Evolutionary conservation across 37 sponge, comb jelly and placozoan species (phyloP).

Genomic region (Beroe forskalii): DNA sequence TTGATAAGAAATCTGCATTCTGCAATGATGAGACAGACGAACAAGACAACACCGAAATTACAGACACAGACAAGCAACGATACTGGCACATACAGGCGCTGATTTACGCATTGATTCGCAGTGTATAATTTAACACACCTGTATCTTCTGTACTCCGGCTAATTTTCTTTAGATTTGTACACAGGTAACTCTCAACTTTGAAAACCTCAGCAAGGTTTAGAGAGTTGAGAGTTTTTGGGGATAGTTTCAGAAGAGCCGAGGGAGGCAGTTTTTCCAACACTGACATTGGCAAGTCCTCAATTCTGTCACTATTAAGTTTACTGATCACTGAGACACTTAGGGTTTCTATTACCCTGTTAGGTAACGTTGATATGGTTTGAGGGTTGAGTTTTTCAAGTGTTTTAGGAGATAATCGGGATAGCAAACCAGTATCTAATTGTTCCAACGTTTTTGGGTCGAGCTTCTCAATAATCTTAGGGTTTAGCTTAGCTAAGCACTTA

Average conservation of each 20-base stretch:
- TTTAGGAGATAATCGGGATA: not conserved
- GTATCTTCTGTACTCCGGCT: not conserved
- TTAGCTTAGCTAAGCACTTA: constrained; percentile 11
- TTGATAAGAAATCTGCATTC: no score
- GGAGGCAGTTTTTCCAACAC: constrained; percentile 31
- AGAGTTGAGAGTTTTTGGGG: not conserved
- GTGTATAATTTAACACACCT: no score
- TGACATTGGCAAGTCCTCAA: not conserved
- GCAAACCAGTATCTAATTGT: not conserved
- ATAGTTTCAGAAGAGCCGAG: not conserved
- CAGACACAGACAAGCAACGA: no score
- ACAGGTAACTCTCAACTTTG: constrained; percentile 12
- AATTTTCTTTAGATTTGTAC: not conserved
- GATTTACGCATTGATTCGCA: no score
- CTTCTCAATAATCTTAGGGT: constrained; percentile 35
- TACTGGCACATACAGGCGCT: no score
- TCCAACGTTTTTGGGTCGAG: not conserved
- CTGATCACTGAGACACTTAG: not conserved
- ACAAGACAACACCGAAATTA: no score
- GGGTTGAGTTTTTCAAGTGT: constrained; percentile 43
- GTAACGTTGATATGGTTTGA: not conserved
- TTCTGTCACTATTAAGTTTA: not conserved
- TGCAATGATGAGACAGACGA: no score
- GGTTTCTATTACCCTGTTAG: not conserved
- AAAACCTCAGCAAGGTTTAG: not conserved